Evolutionary conservation across 1,140 invertebrate genomes (phyloP).

Genomic region (Orchestia grillus): DNA sequence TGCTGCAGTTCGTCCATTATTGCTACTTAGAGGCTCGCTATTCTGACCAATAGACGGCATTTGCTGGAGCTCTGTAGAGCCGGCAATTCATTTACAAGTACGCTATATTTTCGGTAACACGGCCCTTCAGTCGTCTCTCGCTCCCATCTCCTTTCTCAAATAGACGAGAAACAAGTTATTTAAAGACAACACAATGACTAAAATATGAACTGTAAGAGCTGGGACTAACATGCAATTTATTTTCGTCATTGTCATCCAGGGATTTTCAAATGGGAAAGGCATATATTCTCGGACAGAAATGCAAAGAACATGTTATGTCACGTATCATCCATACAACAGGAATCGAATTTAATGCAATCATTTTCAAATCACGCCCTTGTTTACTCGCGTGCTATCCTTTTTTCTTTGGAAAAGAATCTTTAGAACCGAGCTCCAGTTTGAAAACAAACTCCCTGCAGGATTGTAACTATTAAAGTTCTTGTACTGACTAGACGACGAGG

Average conservation of each 20-base stretch:
- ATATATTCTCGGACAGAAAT: too few species aligned
- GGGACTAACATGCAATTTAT: too few species aligned
- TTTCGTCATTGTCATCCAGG: too few species aligned
- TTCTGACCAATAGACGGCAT: constrained; percentile 32
- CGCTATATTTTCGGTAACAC: not conserved
- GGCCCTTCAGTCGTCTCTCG: not conserved
- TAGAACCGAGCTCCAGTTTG: not conserved
- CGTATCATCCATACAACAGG: not conserved
- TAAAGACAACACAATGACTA: not conserved
- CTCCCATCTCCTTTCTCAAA: not conserved
- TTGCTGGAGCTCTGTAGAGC: not conserved
- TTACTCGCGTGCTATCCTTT: not conserved
- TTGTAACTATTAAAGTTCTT: not conserved
- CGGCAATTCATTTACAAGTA: not conserved
- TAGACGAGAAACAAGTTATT: not conserved
- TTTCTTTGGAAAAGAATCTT: not conserved
- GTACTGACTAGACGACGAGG: not conserved
- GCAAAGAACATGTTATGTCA: too few species aligned
- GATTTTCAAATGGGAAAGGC: too few species aligned
- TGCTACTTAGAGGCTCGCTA: not conserved
- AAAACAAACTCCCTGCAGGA: not conserved
- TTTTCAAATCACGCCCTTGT: too few species aligned
- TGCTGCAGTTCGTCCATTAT: constrained; percentile 1
- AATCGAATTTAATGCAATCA: not conserved
- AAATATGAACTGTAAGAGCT: not conserved